Evolutionary conservation across 2,888 invertebrate species (phyloP), one percentile per base, ranked within the genome.

Genomic region (Eulithis prunata): DNA sequence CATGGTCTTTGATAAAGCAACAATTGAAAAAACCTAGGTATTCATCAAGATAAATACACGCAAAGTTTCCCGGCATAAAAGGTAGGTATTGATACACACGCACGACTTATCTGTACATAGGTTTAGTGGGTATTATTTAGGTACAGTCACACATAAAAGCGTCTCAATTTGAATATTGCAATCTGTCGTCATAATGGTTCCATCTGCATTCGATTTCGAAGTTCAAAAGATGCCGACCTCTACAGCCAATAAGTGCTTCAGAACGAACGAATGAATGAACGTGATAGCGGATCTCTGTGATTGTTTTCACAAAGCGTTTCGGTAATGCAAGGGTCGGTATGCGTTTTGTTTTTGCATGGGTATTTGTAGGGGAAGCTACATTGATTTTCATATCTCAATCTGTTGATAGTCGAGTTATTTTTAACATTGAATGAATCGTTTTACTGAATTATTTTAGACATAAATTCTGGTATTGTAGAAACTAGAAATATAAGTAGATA

Each of bases 221-320:
- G 90, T 86, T 90, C 82, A 72, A 73, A 68, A 64, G 70, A 49
- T 41, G 83, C 90, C 90, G 90, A 81, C 87, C 52, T 84, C 76
- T 82, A 87, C 85, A 84, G 84, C 88, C 88, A 90, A 91, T 91
- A 87, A 91, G 86, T 86, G 75, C 79, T 81, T 77, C 77, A 82
- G 82, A 86, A 75, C 77, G 85, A 85, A 76, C 75, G 82, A 84
- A 78, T 84, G 88, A 84, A 79, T 85, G 85, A 84, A 81, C 79
- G 79, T 84, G 90, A 91, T 91, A 74, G 87, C 91, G 87, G 90
- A 91, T 91, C 91, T 91, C 81, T 86, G 79, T 67, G 63, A 86
- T 85, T 84, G 81, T 73, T 83, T 84, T 83, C 45, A 72, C 82
- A 88, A 83, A 81, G 70, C 78, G 74, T 76, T 78, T 85, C 84